These are phyloP conservation scores for Poecilia wingei DNA, from an alignment of 2,797 vertebrate genomes.

Conservation along the genomic window DNA sequence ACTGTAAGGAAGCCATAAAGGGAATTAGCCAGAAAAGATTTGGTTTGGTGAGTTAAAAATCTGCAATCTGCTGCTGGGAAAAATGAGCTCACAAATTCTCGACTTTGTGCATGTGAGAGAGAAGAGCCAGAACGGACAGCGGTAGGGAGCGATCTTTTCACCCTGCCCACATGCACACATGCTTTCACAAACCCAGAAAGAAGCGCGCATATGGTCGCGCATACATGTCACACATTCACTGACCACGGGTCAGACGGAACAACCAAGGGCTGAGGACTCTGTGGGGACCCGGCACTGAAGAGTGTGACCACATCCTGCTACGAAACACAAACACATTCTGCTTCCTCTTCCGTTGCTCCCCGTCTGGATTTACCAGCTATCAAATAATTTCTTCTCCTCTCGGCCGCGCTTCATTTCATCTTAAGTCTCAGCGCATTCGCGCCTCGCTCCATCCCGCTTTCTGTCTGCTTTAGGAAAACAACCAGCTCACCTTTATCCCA, in stretches of 20 bases:
- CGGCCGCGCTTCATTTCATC: constrained; percentile 40
- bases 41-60: constrained; percentile 44
- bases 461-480: constrained; percentile 33
- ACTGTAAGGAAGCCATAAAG: constrained; percentile 56
- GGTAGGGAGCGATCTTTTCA: constrained; percentile 58
- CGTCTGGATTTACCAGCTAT: constrained; percentile 28
- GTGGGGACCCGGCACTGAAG: constrained; percentile 24
- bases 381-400: constrained; percentile 39
- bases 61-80: constrained; percentile 57
- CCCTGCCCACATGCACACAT: constrained; percentile 34
- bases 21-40: constrained; percentile 49
- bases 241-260: constrained; percentile 18
- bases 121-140: constrained; percentile 68
- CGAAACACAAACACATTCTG: constrained; percentile 6
- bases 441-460: constrained; percentile 25
- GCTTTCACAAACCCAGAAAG: constrained; percentile 22
- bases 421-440: constrained; percentile 48
- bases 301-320: constrained; percentile 28
- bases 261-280: constrained; percentile 46
- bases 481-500: constrained; percentile 40
- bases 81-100: constrained; percentile 33
- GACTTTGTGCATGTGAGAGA: constrained; percentile 6
- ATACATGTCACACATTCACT: constrained; percentile 30
- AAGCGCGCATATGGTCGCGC: constrained; percentile 25
- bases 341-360: constrained; percentile 17